Base-by-base conservation (phyloP, 2,113 vertebrate species). In the Kryptolebias marmoratus region DNA sequence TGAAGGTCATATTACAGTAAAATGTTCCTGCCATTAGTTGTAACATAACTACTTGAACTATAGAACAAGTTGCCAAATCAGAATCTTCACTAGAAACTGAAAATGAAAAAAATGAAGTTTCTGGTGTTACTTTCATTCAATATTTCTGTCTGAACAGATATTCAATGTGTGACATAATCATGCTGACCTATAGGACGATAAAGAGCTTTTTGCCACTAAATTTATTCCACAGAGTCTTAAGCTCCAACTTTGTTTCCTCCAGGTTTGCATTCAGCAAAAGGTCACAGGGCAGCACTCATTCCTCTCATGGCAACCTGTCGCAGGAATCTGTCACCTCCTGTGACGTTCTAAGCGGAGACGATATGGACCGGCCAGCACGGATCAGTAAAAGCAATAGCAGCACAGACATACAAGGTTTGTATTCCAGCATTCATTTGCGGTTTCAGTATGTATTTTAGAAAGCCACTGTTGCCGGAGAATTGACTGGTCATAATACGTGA, bases 221-320 rank as follows among this genome's bases (percentile, higher is more conserved):
- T 48, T 28, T n/a, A 49, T 69, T 27, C 45, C 27, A 32, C 1
- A 2, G 58, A 50, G 62, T 36, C n/a, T 58, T 39, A 58, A 69
- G 55, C 39, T 3, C n/a, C 16, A 18, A 28, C 42, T 79, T 66
- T 63, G 27, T 73, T 76, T 42, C 77, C 69, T 47, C 86, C 89
- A 96, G 95, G 91, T 83, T 93, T 90, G 90, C 94, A 16, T 82
- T 94, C 75, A 92, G 87, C 78, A 97, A 95, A 78, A 93, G 93
- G 14, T 93, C 94, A 49, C 82, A 89, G 70, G 93, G 92, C 79
- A 95, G 92, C 59, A 64, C 92, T 64, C 94, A 92, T 79, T 93
- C 91, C 0, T 96, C 96, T 59, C 95, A 95, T 18, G 95, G 95
- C 63, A 96, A 95, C 87, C 89, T 96, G 87, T 96, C 95, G 3